phyloP scores from a whole-genome alignment of 30 jellyfish, hydroid and myxozoan species.

The Mastigias papua region DNA sequence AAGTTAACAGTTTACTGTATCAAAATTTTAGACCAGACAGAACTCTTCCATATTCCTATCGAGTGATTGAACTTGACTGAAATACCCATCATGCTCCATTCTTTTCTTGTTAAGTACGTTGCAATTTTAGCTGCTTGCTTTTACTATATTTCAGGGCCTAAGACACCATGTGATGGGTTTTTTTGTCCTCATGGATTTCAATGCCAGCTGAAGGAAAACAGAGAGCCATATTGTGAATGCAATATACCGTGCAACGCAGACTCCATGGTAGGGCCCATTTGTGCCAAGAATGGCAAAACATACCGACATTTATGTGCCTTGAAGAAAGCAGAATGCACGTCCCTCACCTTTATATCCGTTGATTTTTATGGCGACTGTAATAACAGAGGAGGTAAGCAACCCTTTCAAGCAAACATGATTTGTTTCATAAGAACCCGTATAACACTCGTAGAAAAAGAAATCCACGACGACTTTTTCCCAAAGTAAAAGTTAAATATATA shows the following conservation, averaged over 20 bases:
- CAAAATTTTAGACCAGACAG: too few species aligned
- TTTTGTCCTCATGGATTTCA: slow-evolving; percentile 55
- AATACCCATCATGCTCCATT: too few species aligned
- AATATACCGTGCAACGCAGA: slow-evolving; percentile 1
- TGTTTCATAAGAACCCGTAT: too few species aligned
- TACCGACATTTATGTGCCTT: slow-evolving; percentile 51
- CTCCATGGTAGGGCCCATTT: slow-evolving; percentile 55
- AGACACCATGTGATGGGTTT: slow-evolving; percentile 62
- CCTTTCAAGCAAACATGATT: too few species aligned
- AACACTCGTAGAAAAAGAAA: too few species aligned
- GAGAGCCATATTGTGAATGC: slow-evolving; percentile 58
- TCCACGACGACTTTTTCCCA: neutral
- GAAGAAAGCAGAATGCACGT: slow-evolving; percentile 54
- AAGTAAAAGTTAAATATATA: neutral
- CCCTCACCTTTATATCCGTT: slow-evolving; percentile 50
- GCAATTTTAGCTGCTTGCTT: neutral
- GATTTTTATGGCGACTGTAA: slow-evolving; percentile 58
- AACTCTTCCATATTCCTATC: too few species aligned
- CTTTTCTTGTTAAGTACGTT: too few species aligned
- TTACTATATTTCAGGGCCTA: slow-evolving; percentile 27
- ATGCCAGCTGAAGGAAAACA: slow-evolving; percentile 22
- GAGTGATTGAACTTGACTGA: too few species aligned
- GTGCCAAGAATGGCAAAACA: slow-evolving; percentile 52
- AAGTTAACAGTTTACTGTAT: too few species aligned
- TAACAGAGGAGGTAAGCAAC: slow-evolving; percentile 32